Base-by-base conservation (phyloP, 2,113 vertebrate genomes). In the Cygnus buccinator region DNA sequence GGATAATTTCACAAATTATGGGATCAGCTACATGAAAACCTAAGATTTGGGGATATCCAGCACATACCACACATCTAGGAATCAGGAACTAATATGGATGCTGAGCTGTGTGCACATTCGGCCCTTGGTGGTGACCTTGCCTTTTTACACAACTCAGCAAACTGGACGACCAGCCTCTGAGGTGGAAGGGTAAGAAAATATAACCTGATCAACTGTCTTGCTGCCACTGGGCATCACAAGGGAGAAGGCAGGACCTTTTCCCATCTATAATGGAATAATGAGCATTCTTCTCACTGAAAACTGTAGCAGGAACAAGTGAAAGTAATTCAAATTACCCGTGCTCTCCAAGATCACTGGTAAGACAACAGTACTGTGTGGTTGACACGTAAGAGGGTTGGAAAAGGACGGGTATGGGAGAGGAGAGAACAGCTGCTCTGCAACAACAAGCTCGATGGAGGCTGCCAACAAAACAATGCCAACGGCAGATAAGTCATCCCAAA, bases 381-480 rank as follows among this genome's bases (percentile, higher is more conserved):
- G 84, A 92, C 63, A 80, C 33, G 52, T 52, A 89, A 89, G 90
- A 92, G 66, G 70, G 89, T 17, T 89, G 58, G 39, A 67, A 88
- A 43, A 73, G 58, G 77, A 91, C 58, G 61, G 75, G 41, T 84
- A 90, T 18, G 48, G 33, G n/a, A 43, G 62, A 86, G 63, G 89
- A 41, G 82, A 89, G 81, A 94, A 93, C 77, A 95, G 90, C 67
- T 83, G 90, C 80, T 95, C 87, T 81, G 71, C 57, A 79, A 91
- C 82, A 96, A 90, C 89, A 83, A 84, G 93, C 80, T 76, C 92
- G 70, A 65, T 70, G 74, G 33, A 83, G 66, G 81, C 84, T 93
- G 86, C 92, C 92, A 95, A 95, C 55, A 96, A 89, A 95, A 77
- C 82, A 94, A 67, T 10, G 29, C 72, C 74, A 95, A 75, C 80